Percentiles rank a stretch among this genome's conserved stretches.
These are phyloP conservation scores for Uria lomvia DNA, from an alignment of 2,113 vertebrate species.

Conservation along the genomic window DNA sequence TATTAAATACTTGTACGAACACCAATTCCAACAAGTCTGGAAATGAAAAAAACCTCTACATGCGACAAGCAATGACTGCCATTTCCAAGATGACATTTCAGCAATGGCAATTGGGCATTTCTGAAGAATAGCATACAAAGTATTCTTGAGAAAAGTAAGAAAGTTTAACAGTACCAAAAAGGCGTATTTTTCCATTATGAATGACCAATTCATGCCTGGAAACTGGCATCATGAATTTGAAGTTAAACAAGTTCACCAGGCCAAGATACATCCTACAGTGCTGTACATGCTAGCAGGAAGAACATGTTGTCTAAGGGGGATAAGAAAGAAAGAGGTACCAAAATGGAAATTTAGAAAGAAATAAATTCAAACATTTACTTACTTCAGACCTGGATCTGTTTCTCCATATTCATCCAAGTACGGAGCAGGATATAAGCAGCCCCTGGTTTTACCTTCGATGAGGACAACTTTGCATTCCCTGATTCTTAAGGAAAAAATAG, in stretches of 20 bases:
- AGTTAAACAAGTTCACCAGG: background rate
- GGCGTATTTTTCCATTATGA: background rate
- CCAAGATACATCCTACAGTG: background rate
- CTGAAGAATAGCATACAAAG: background rate
- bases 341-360: background rate
- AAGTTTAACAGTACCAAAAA: background rate
- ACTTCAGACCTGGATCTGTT: conserved; percentile 92
- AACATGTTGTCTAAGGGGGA: background rate
- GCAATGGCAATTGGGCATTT: background rate
- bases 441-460: conserved; percentile 91
- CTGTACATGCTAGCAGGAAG: background rate
- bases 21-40: background rate
- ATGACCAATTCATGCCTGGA: background rate
- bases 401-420: conserved; percentile 98
- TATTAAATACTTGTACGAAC: background rate
- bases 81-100: background rate
- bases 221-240: background rate
- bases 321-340: background rate
- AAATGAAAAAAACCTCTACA: background rate
- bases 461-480: conserved; percentile 93
- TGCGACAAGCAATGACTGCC: background rate
- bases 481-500: conserved; percentile 78
- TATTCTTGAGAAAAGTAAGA: background rate
- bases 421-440: conserved; percentile 90
- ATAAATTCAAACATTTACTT: conserved; percentile 51